These are phyloP conservation scores for Nemotelus pantherinus DNA, from an alignment of 2,888 invertebrate genomes.

Conservation along the genomic window DNA sequence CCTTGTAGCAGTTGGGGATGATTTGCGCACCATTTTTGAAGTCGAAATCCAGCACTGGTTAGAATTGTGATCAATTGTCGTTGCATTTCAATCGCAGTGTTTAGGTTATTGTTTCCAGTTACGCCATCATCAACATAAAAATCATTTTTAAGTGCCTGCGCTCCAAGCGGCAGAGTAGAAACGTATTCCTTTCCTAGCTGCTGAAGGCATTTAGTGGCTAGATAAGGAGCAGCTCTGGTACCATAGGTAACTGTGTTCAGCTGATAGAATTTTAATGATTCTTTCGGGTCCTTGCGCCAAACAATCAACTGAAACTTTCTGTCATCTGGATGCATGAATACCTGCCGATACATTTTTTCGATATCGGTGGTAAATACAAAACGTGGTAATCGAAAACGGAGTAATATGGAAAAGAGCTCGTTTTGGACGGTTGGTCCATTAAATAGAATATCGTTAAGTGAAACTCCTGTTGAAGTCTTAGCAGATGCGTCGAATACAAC, in stretches of 20 bases:
- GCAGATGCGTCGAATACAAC: constrained; percentile 48
- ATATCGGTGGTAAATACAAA: too few species aligned
- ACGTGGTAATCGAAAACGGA: too few species aligned
- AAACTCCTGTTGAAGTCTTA: constrained; percentile 45
- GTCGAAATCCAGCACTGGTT: too few species aligned
- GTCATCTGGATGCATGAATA: too few species aligned
- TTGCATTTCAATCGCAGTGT: not conserved
- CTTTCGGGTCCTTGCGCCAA: constrained; percentile 41
- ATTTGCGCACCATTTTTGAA: too few species aligned
- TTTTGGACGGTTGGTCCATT: too few species aligned
- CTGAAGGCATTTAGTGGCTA: constrained; percentile 46
- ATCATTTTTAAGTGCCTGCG: not conserved
- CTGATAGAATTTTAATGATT: constrained; percentile 40
- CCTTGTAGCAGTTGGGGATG: not conserved
- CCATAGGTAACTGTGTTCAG: constrained; percentile 50
- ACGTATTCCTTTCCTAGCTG: constrained; percentile 20
- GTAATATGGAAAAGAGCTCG: too few species aligned
- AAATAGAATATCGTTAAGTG: too few species aligned
- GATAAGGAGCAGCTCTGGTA: constrained; percentile 44
- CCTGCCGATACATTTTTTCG: too few species aligned
- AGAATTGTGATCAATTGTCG: too few species aligned
- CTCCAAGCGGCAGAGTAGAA: not conserved
- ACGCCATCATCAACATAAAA: constrained; percentile 39
- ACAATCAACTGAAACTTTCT: constrained; percentile 50
- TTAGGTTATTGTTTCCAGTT: constrained; percentile 17